phyloP scores from a whole-genome alignment of 2,888 invertebrate genomes.

The Zonitis immaculata region DNA sequence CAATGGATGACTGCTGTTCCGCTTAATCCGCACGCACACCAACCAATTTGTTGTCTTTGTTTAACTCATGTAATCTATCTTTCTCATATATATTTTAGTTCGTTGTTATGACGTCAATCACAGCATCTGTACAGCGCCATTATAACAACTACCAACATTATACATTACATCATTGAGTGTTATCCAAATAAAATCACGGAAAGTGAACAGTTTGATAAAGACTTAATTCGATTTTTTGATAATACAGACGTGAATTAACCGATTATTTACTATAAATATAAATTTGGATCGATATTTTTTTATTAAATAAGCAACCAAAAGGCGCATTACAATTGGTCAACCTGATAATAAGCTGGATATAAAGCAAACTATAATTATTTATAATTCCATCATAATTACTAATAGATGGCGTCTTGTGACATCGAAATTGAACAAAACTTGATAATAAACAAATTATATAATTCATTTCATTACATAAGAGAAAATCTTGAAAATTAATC shows the following conservation, averaged over 20 bases:
- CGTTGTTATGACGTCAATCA: constrained; percentile 1
- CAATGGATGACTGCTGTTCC: constrained; percentile 39
- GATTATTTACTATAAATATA: neutral
- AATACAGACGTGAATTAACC: neutral
- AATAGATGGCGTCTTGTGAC: neutral
- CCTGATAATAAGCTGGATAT: neutral
- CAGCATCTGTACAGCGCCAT: constrained; percentile 4
- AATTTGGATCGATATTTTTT: neutral
- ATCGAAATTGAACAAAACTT: too few species aligned
- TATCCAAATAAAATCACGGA: neutral
- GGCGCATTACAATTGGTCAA: neutral
- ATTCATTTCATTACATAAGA: too few species aligned
- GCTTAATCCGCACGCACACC: neutral
- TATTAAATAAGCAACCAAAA: neutral
- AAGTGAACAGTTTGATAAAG: neutral
- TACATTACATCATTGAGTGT: neutral
- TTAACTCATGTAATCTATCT: neutral
- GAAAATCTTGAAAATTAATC: too few species aligned
- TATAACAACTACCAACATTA: neutral
- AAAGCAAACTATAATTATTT: neutral
- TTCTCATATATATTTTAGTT: constrained; percentile 5
- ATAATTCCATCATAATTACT: neutral
- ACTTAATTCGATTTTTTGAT: neutral
- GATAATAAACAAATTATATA: too few species aligned
- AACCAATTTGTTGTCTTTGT: neutral